Evolutionary conservation across 2,113 vertebrate genomes (phyloP), one percentile per base, ranked within the genome.

Genomic region (Protobothrops mucrosquamatus): DNA sequence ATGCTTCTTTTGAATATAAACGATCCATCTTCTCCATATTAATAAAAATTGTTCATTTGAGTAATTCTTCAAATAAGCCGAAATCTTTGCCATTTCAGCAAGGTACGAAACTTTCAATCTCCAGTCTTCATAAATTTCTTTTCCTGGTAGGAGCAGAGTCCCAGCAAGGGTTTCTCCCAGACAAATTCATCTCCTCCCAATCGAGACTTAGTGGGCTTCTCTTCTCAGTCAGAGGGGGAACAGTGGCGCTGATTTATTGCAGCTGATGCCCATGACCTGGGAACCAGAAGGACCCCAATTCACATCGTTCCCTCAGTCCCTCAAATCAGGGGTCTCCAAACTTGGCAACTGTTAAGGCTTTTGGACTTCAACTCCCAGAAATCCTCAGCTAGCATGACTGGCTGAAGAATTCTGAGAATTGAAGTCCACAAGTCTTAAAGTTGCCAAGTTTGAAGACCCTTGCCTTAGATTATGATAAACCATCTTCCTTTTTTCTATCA

Each of bases 71-170:
- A n/a, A n/a, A n/a, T n/a, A n/a, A n/a, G n/a, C n/a, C n/a, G n/a
- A n/a, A n/a, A n/a, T n/a, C n/a, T n/a, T n/a, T n/a, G n/a, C n/a
- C n/a, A n/a, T n/a, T n/a, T n/a, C n/a, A n/a, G n/a, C n/a, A n/a
- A n/a, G n/a, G n/a, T n/a, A n/a, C n/a, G n/a, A n/a, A n/a, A n/a
- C n/a, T n/a, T n/a, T n/a, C n/a, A n/a, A n/a, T n/a, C n/a, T n/a
- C n/a, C n/a, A n/a, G n/a, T n/a, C n/a, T n/a, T n/a, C n/a, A n/a
- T 99, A 98, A 98, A 94, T 92, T 23, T 14, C 4, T 23, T 51
- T 34, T 29, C 1, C 12, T 26, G 4, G 46, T 18, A 39, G 23
- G 23, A 81, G 24, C 15, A 0, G 2, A 14, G 4, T 0, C 91
- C 4, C 14, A 29, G 9, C 39, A 48, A 24, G 26, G 4, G 1